Evolutionary conservation across 2,113 vertebrate genomes (phyloP), one percentile per base, ranked within the genome.

Genomic region (Alligator mississippiensis): DNA sequence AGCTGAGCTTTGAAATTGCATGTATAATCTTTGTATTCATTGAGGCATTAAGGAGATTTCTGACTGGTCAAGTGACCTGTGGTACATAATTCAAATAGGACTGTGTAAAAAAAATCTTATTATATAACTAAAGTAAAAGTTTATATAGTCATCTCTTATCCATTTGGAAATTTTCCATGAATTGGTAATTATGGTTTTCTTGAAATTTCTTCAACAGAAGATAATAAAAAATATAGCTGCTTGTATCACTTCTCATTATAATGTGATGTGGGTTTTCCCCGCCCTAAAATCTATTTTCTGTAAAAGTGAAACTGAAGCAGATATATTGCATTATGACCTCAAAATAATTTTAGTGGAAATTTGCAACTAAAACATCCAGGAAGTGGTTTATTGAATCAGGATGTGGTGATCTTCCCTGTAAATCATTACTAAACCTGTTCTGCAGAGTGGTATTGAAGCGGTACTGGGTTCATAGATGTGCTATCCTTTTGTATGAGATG

Each of bases 381-480:
- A 89, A 90, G 66, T 28, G n/a, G 9, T 5, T 74, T 55, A 22
- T 21, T 86, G 61, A 72, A 78, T 91, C 64, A 60, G 15, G 27
- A 19, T 30, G 12, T 61, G 74, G 79, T 61, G 68, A 80, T 3
- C 66, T 86, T 84, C 2, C 55, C 55, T 68, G 21, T 93, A 84
- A 94, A 30, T 89, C 82, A 82, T 54, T 86, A 76, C 85, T 4
- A 28, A 91, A 86, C 83, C 81, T 93, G 92, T 95, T 93, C 61
- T 59, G 77, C 87, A 84, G 34, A 80, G 11, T 18, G n/a, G 19
- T 80, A 54, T 74, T 57, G 60, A 55, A 70, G 54, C 38, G 47
- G 80, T 70, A 84, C 19, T 38, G 22, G 72, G 19, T 59, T 82
- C 78, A 61, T 55, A 78, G 59, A 70, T 79, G 11, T 54, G 24